These are phyloP conservation scores for Atta colombica DNA, from an alignment of 1,140 invertebrate genomes.

Conservation along the genomic window DNA sequence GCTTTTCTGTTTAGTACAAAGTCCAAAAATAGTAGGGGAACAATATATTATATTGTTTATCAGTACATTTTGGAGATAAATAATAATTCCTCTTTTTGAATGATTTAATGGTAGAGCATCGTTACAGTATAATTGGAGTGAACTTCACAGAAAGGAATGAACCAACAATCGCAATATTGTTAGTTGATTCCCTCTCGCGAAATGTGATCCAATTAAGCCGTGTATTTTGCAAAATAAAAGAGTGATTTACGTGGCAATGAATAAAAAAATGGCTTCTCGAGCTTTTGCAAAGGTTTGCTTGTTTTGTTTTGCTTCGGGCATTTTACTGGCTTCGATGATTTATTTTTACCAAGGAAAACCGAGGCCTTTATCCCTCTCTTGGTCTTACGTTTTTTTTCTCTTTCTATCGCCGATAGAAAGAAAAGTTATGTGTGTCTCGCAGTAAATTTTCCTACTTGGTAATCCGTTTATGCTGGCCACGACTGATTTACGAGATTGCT, in stretches of 20 bases:
- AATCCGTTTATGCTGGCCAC: constrained; percentile 68
- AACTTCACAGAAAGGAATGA: constrained; percentile 10
- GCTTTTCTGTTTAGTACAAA: not conserved
- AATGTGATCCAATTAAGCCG: constrained; percentile 59
- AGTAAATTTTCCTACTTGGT: constrained; percentile 66
- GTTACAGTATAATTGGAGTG: constrained; percentile 41
- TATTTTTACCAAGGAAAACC: constrained; percentile 60
- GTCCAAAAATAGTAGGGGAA: not conserved
- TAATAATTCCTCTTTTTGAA: constrained; percentile 4
- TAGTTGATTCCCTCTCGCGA: not conserved
- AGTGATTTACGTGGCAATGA: constrained; percentile 50
- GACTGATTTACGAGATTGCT: constrained; percentile 67
- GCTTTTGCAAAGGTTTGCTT: constrained; percentile 32
- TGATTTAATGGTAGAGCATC: constrained; percentile 34
- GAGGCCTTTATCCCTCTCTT: constrained; percentile 35
- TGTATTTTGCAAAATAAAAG: constrained; percentile 47
- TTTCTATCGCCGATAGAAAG: constrained; percentile 60
- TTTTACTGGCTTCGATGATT: constrained; percentile 58
- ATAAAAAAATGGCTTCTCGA: constrained; percentile 50
- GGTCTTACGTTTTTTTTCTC: constrained; percentile 22
- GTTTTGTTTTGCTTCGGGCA: constrained; percentile 45
- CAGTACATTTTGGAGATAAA: constrained; percentile 31
- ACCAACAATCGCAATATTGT: constrained; percentile 53
- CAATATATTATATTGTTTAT: constrained; percentile 21
- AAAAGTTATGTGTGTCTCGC: constrained; percentile 64